Percentiles rank a stretch among this genome's conserved stretches.
These are phyloP conservation scores for Brienomyrus brachyistius DNA, from an alignment of 2,113 vertebrate genomes.

Conservation along the genomic window DNA sequence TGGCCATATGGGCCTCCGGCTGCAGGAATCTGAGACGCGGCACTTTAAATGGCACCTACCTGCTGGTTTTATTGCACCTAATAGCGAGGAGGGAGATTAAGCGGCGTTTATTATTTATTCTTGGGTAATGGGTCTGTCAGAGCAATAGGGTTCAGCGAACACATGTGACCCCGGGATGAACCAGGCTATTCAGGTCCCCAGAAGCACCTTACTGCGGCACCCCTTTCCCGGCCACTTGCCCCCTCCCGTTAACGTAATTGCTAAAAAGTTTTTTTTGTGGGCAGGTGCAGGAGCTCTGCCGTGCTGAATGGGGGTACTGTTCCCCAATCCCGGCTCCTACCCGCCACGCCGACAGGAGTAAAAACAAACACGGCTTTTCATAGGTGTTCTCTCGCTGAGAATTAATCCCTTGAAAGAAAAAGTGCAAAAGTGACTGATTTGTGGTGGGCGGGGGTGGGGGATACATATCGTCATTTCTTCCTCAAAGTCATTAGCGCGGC, in stretches of 20 bases:
- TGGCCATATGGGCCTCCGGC: not conserved
- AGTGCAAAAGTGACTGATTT: constrained; percentile 29
- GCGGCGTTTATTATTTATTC: not conserved
- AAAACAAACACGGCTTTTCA: constrained; percentile 36
- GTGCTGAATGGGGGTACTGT: not conserved
- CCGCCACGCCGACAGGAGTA: constrained; percentile 28
- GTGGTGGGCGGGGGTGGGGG: constrained; percentile 14
- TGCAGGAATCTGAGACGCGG: not conserved
- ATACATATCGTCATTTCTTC: constrained; percentile 25
- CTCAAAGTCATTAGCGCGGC: constrained; percentile 21
- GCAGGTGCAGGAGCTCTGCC: constrained; percentile 35
- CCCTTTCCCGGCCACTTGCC: not conserved
- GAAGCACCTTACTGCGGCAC: not conserved
- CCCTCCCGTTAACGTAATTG: constrained; percentile 32
- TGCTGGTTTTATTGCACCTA: constrained; percentile 14
- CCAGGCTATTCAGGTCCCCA: constrained; percentile 2
- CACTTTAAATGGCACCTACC: not conserved
- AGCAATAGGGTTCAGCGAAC: not conserved
- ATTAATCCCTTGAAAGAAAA: constrained; percentile 26
- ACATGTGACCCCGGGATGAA: constrained; percentile 12
- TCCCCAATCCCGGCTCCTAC: not conserved
- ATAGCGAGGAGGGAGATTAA: not conserved
- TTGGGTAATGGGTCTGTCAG: constrained; percentile 3
- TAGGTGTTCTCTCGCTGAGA: constrained; percentile 26
- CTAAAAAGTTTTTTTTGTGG: constrained; percentile 35